Evolutionary conservation across 2,888 invertebrate genomes (phyloP).

Genomic region (Morpho helenor): DNA sequence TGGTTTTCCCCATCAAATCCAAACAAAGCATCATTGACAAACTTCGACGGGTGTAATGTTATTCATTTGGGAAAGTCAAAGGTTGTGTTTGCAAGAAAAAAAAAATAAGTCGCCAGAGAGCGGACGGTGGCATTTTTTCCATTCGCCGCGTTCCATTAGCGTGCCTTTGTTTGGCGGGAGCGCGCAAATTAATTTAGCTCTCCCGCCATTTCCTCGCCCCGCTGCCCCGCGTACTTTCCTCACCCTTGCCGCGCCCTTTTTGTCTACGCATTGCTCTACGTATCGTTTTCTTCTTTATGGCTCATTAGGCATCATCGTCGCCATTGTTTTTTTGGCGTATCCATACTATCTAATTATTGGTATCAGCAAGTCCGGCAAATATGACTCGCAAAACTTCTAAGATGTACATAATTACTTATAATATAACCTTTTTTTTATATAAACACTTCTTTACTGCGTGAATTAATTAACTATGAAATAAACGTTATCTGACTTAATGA

Average conservation of each 20-base stretch:
- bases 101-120: constrained; percentile 72
- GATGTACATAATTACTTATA: too few relatives aligned
- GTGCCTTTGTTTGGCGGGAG: constrained; percentile 80
- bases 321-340: constrained; percentile 73
- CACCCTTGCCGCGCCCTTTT: constrained; percentile 71
- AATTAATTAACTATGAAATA: too few relatives aligned
- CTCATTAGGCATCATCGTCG: constrained; percentile 77
- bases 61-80: constrained; percentile 78
- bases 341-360: constrained; percentile 71
- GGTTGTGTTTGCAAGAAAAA: constrained; percentile 71
- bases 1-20: constrained; percentile 24
- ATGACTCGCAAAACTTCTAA: too few relatives aligned
- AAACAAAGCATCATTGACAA: constrained; percentile 50
- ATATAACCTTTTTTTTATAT: too few relatives aligned
- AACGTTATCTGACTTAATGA: too few relatives aligned
- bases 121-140: constrained; percentile 80
- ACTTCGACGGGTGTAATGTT: constrained; percentile 75
- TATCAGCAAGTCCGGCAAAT: constrained; percentile 56
- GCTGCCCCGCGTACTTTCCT: constrained; percentile 46
- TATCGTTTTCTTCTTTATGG: constrained; percentile 80
- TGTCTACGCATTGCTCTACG: constrained; percentile 78
- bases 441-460: too few relatives aligned
- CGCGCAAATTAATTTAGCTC: constrained; percentile 80
- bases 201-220: constrained; percentile 75
- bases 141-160: constrained; percentile 80